Percentiles rank a stretch among this genome's conserved stretches.
phyloP scores from a whole-genome alignment of 2,797 vertebrate genomes.

The Xiphorhynchus erythropygius region DNA sequence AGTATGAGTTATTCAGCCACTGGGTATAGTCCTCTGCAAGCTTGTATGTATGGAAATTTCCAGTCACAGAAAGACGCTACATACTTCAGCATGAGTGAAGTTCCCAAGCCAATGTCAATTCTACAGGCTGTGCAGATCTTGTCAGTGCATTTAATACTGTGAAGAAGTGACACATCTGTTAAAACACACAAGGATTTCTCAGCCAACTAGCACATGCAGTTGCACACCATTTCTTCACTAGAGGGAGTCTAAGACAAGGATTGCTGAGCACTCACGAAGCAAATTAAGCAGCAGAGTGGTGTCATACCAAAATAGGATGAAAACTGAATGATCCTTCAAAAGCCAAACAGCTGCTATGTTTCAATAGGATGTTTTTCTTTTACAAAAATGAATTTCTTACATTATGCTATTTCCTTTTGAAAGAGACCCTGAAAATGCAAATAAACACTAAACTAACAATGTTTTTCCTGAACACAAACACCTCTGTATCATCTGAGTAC shows the following conservation, averaged over 20 bases:
- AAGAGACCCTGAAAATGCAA: not conserved
- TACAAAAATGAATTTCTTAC: not conserved
- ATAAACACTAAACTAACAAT: not conserved
- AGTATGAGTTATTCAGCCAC: not conserved
- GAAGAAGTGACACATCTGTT: accelerated
- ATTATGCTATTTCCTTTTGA: not conserved
- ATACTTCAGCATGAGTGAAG: accelerated
- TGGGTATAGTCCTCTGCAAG: not conserved
- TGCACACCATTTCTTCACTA: not conserved
- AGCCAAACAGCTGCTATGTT: not conserved
- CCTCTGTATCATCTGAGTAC: not conserved
- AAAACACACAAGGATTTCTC: accelerated
- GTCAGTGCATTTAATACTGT: accelerated
- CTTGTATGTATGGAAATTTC: not conserved
- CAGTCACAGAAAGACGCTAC: not conserved
- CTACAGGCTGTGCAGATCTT: not conserved
- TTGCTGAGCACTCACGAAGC: not conserved
- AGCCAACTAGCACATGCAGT: accelerated
- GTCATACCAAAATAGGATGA: not conserved
- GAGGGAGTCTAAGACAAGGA: constrained; percentile 21
- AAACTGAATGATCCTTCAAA: not conserved
- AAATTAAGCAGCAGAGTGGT: accelerated
- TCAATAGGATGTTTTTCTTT: not conserved
- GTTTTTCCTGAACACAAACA: not conserved
- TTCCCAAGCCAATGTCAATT: not conserved